Conservation (phyloP, 2,888 invertebrate species). For the Megastigmus dorsalis region DNA sequence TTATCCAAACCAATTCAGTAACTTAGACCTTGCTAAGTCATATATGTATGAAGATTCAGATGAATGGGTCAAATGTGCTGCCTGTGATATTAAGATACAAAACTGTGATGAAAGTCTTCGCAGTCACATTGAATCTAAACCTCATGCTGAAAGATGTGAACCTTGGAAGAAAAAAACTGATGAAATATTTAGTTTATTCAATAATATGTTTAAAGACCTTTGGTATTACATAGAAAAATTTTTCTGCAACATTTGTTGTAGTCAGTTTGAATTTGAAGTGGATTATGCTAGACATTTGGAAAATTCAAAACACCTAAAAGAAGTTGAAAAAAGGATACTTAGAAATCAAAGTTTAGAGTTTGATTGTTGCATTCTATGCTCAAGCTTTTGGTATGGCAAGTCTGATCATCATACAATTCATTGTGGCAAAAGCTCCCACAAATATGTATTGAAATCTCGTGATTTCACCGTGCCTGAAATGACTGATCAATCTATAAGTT, state of each 20-base stretch:
- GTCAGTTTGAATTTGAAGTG: slow-evolving; percentile 49
- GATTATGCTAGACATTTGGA: slow-evolving; percentile 60
- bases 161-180: slow-evolving; percentile 38
- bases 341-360: slow-evolving; percentile 30
- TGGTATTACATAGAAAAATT: slow-evolving; percentile 61
- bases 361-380: slow-evolving; percentile 61
- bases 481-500: slow-evolving; percentile 42
- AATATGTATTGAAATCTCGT: slow-evolving; percentile 58
- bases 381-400: slow-evolving; percentile 59
- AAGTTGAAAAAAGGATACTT: slow-evolving; percentile 32
- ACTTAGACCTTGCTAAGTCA: slow-evolving; percentile 58
- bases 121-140: slow-evolving; percentile 50
- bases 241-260: slow-evolving; percentile 56
- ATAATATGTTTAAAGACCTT: slow-evolving; percentile 48
- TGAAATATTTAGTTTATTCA: slow-evolving; percentile 35
- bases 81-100: slow-evolving; percentile 53
- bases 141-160: slow-evolving; percentile 31
- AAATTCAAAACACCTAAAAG: slow-evolving; percentile 30
- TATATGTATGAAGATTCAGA: slow-evolving; percentile 58
- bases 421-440: slow-evolving; percentile 58
- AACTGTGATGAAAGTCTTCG: slow-evolving; percentile 52
- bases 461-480: slow-evolving; percentile 57
- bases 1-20: slow-evolving; percentile 58
- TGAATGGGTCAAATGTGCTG: slow-evolving; percentile 55
- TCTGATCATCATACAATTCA: slow-evolving; percentile 56